Evolutionary conservation across 2,113 vertebrate genomes (phyloP).

Genomic region (Corythoichthys haematopterus): DNA sequence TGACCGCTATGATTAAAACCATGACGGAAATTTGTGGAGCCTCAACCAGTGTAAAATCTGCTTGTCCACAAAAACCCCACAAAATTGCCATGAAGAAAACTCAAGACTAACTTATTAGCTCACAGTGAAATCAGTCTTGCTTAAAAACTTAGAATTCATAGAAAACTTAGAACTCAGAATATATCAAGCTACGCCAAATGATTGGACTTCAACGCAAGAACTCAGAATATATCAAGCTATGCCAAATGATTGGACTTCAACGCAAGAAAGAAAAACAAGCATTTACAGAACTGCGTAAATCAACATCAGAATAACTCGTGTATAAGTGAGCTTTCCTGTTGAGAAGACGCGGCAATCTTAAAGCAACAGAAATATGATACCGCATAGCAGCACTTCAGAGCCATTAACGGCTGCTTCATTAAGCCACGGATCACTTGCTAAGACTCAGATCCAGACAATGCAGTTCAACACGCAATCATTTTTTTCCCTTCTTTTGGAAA

Average conservation of each 20-base stretch:
- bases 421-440: background rate
- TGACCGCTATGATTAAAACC: background rate
- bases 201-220: background rate
- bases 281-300: background rate
- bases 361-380: background rate
- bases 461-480: background rate
- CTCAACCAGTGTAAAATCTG: background rate
- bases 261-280: slow-evolving; percentile 1
- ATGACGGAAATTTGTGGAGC: background rate
- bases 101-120: background rate
- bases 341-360: background rate
- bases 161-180: background rate
- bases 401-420: background rate
- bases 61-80: no score
- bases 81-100: background rate
- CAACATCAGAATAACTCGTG: background rate
- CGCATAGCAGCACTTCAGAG: background rate
- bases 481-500: background rate
- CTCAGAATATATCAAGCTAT: background rate
- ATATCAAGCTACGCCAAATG: background rate
- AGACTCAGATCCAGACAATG: background rate
- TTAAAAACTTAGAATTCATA: background rate
- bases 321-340: background rate
- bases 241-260: background rate
- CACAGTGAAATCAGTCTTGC: background rate